A percentile compares a stretch with the other conserved stretches of the same genome.
Evolutionary conservation across 2,113 vertebrate genomes (phyloP).

Genomic region (Galbula dea): DNA sequence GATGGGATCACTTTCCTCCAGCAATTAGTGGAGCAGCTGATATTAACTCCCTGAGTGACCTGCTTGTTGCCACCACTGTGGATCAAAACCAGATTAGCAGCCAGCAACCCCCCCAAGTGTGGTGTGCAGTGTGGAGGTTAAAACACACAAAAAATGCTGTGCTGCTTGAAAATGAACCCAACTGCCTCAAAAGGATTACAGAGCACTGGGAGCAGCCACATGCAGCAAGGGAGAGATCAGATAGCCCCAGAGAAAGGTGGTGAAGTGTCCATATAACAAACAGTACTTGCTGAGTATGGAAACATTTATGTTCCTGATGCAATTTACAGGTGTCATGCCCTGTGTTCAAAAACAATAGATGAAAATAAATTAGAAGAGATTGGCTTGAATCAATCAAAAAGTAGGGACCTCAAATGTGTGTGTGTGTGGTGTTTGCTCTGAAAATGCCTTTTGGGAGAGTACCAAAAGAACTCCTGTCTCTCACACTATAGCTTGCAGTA

Average conservation of each 20-base stretch:
- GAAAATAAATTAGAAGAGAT: background rate
- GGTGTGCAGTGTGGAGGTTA: background rate
- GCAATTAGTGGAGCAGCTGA: conserved; percentile 47
- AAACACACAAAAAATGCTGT: background rate
- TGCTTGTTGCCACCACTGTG: conserved; percentile 34
- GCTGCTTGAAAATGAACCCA: background rate
- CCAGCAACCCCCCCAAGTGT: conserved; percentile 47
- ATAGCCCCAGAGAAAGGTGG: background rate
- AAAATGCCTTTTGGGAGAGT: background rate
- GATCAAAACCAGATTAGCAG: conserved; percentile 47
- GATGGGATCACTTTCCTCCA: conserved; percentile 44
- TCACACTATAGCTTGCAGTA: background rate
- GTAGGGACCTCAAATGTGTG: background rate
- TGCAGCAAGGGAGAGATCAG: background rate
- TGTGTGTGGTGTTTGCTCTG: background rate
- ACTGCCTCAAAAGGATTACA: conserved; percentile 6
- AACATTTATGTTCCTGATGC: background rate
- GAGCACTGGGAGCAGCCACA: background rate
- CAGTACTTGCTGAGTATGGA: background rate
- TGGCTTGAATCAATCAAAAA: background rate
- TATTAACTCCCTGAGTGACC: conserved; percentile 1
- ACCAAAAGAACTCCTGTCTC: background rate
- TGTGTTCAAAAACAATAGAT: background rate
- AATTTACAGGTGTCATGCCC: background rate
- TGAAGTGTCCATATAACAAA: background rate